Evolutionary conservation across 2,113 vertebrate species (phyloP).

Genomic region (Gymnogyps californianus): DNA sequence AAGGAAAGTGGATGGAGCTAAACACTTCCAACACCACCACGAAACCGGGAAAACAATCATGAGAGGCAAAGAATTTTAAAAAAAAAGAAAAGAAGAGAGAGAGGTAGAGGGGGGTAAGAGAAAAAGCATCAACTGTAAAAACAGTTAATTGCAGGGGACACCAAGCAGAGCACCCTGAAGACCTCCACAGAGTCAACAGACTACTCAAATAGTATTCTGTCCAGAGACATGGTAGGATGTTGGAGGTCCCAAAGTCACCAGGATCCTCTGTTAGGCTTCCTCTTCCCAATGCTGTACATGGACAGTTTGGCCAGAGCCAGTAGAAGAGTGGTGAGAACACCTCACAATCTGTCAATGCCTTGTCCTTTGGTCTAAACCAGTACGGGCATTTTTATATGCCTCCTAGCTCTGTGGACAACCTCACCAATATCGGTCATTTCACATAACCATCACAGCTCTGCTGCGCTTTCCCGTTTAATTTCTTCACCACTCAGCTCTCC

Average conservation of each 20-base stretch:
- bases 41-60: background rate
- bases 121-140: background rate
- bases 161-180: background rate
- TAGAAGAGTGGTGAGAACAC: background rate
- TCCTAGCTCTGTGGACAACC: background rate
- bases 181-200: background rate
- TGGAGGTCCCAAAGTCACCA: background rate
- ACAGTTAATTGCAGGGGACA: background rate
- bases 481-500: background rate
- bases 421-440: background rate
- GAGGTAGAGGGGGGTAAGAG: background rate
- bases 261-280: background rate
- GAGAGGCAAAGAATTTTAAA: background rate
- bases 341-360: background rate
- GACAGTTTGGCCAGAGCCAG: background rate
- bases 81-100: background rate
- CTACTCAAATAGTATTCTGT: background rate
- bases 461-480: background rate
- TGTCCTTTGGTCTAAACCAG: background rate
- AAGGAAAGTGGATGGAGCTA: background rate
- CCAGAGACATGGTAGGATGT: background rate
- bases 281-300: fast-evolving
- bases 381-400: background rate
- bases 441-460: background rate
- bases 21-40: background rate